Conservation (phyloP, 2,888 invertebrate genomes). For the Glyphotaelius pellucidus region DNA sequence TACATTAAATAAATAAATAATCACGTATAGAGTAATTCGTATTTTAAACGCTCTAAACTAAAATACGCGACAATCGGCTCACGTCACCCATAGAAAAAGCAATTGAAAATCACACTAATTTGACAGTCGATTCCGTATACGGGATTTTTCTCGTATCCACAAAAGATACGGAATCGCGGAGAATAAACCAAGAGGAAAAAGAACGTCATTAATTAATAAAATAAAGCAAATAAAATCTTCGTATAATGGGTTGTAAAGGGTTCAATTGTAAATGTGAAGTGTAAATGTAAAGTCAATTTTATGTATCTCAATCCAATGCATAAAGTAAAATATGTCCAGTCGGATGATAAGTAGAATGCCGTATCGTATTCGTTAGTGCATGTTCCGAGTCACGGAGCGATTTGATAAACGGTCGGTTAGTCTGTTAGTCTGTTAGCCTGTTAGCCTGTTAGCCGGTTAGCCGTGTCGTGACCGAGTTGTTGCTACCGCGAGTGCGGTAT, state of each 20-base stretch:
- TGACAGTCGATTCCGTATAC: too few species aligned
- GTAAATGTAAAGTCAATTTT: neutral
- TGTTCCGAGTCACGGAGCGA: conserved; percentile 47
- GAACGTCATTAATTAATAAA: neutral
- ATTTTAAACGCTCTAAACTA: too few species aligned
- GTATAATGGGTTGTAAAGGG: neutral
- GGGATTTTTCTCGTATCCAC: too few species aligned
- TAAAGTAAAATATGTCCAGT: conserved; percentile 15
- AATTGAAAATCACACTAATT: too few species aligned
- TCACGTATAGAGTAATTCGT: too few species aligned
- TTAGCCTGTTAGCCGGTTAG: conserved; percentile 53
- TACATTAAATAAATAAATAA: too few species aligned
- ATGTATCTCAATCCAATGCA: neutral
- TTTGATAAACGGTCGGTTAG: conserved; percentile 54
- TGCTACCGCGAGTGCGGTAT: conserved; percentile 41
- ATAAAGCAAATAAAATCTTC: neutral
- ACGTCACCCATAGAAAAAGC: too few species aligned
- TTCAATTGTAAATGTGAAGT: neutral
- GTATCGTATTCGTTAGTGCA: conserved; percentile 46
- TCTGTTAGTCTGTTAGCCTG: conserved; percentile 18
- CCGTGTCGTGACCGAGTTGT: conserved; percentile 53
- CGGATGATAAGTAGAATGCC: conserved; percentile 21
- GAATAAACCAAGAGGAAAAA: neutral
- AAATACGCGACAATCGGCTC: too few species aligned
- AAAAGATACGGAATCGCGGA: too few species aligned